Evolutionary conservation across 2,113 vertebrate genomes (phyloP).

Genomic region (Oreotrochilus melanogaster): DNA sequence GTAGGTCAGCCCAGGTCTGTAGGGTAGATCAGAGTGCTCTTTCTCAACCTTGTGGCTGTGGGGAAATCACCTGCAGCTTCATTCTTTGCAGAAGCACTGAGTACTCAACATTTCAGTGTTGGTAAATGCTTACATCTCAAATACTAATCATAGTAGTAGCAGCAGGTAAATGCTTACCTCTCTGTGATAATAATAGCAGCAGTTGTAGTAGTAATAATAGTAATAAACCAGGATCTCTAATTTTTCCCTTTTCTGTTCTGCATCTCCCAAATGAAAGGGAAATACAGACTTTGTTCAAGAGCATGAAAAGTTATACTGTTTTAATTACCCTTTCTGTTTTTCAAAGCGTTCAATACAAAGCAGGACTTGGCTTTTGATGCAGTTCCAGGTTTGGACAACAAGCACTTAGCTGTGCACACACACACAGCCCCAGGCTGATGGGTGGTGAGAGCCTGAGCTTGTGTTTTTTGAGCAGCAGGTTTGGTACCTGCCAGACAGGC

Average conservation of each 20-base stretch:
- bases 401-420: fast-evolving
- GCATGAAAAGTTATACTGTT: not conserved
- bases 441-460: not conserved
- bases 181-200: not conserved
- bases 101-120: not conserved
- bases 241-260: not conserved
- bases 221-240: not conserved
- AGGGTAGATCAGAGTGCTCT: not conserved
- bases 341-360: not conserved
- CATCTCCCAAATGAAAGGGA: not conserved
- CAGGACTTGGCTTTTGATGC: not conserved
- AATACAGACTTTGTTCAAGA: not conserved
- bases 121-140: not conserved
- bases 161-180: not conserved
- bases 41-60: not conserved
- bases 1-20: not conserved
- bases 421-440: fast-evolving
- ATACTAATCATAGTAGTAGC: no score
- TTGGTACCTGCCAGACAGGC: fast-evolving
- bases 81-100: not conserved
- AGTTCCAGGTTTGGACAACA: not conserved
- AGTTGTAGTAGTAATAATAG: not conserved
- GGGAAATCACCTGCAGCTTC: not conserved
- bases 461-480: not conserved
- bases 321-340: not conserved